These are phyloP conservation scores for Biston betularia DNA, from an alignment of 2,888 invertebrate species.

Conservation along the genomic window DNA sequence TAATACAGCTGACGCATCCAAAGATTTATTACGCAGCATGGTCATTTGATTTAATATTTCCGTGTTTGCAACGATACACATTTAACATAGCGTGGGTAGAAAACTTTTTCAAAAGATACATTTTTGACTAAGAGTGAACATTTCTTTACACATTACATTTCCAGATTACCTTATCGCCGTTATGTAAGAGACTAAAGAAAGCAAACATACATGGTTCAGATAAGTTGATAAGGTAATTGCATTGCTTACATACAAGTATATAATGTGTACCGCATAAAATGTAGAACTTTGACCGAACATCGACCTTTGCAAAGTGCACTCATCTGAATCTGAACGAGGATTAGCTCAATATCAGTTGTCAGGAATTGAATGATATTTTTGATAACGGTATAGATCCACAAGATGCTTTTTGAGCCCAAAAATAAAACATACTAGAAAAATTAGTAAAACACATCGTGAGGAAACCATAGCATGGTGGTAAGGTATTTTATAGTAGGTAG, in stretches of 20 bases:
- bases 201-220: conserved; percentile 20
- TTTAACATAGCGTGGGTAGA: not conserved
- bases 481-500: too few relatives aligned
- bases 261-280: not conserved
- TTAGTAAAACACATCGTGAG: not conserved
- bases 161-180: conserved; percentile 4
- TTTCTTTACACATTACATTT: not conserved
- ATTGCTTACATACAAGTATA: conserved; percentile 5
- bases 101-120: too few relatives aligned
- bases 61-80: conserved; percentile 8
- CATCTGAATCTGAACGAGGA: not conserved
- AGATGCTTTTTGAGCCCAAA: not conserved
- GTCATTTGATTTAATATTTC: conserved; percentile 36
- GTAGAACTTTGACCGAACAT: conserved; percentile 7
- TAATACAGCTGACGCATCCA: conserved; percentile 30
- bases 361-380: not conserved
- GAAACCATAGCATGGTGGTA: too few relatives aligned
- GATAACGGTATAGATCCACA: not conserved
- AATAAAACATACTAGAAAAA: not conserved
- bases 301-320: conserved; percentile 7
- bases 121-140: not conserved
- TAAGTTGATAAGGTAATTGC: conserved; percentile 20
- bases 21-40: conserved; percentile 24
- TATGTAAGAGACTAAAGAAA: conserved; percentile 20
- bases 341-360: conserved; percentile 2